Evolutionary conservation across 35 echinoderm and acorn worm genomes (phyloP).

Genomic region (Strongylocentrotus purpuratus): DNA sequence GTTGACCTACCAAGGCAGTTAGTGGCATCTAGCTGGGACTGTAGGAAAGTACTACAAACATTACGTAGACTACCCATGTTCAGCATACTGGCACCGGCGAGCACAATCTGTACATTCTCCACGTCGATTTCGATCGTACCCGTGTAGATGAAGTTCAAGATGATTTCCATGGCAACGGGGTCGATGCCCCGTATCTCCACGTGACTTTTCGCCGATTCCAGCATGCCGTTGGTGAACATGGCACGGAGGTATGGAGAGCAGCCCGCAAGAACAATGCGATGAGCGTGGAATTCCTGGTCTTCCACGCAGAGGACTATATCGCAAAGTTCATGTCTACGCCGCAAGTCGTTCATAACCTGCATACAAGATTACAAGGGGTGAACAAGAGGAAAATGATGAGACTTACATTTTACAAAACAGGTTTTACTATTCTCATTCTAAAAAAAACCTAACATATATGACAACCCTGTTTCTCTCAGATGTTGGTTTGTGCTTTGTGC

Average conservation of each 20-base stretch:
- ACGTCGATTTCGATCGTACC: slow-evolving; percentile 94
- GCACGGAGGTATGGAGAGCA: slow-evolving; percentile 96
- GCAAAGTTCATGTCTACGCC: slow-evolving; percentile 83
- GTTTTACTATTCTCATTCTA: no score
- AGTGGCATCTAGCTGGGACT: slow-evolving; percentile 91
- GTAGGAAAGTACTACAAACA: slow-evolving; percentile 94
- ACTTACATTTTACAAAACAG: no score
- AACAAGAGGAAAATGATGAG: not conserved
- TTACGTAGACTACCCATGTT: slow-evolving; percentile 92
- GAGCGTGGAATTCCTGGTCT: slow-evolving; percentile 86
- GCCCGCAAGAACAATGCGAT: slow-evolving; percentile 88
- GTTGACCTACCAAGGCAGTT: slow-evolving; percentile 91
- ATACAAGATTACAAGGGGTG: no score
- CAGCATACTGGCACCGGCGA: slow-evolving; percentile 95
- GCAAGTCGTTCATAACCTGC: slow-evolving; percentile 91
- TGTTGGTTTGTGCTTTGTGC: no score
- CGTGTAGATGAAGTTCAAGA: slow-evolving; percentile 97
- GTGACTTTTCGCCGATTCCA: slow-evolving; percentile 83
- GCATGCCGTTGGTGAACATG: slow-evolving; percentile 99
- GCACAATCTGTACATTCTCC: slow-evolving; percentile 97
- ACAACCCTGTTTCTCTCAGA: no score
- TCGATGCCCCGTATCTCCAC: slow-evolving; percentile 97
- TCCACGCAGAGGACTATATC: slow-evolving; percentile 88
- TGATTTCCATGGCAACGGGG: slow-evolving; percentile 97
- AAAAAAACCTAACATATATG: no score